Conservation (phyloP, 1,140 invertebrate genomes). For the Lordiphosa clarofinis region DNA sequence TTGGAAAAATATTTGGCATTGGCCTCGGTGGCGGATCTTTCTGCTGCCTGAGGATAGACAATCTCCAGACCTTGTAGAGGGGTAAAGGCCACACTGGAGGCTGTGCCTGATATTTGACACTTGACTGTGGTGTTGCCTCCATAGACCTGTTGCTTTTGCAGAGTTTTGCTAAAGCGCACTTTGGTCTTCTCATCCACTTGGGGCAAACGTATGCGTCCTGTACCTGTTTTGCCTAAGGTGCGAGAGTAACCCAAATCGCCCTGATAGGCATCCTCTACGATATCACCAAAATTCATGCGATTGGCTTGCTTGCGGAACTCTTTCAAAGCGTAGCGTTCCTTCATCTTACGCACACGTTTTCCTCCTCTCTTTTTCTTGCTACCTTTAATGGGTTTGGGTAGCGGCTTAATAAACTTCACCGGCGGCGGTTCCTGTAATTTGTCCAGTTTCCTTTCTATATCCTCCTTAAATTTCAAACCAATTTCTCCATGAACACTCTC, state of each 20-base stretch:
- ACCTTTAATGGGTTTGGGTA: slow-evolving; percentile 98
- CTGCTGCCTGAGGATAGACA: slow-evolving; percentile 97
- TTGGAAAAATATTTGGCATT: slow-evolving; percentile 98
- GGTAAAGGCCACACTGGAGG: slow-evolving; percentile 98
- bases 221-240: slow-evolving; percentile 95
- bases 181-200: slow-evolving; percentile 99
- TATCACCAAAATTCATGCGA: slow-evolving; percentile 98
- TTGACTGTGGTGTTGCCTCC: slow-evolving; percentile 97
- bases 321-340: slow-evolving; percentile 98
- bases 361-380: slow-evolving; percentile 98
- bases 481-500: slow-evolving; percentile 92
- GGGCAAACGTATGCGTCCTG: slow-evolving; percentile 93
- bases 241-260: slow-evolving; percentile 98
- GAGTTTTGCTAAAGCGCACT: slow-evolving; percentile 96
- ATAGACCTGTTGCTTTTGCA: slow-evolving; percentile 96
- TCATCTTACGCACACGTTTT: slow-evolving; percentile 98
- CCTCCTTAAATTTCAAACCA: slow-evolving; percentile 90
- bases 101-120: slow-evolving; percentile 97
- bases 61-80: slow-evolving; percentile 97
- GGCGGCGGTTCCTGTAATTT: slow-evolving; percentile 99
- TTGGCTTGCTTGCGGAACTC: slow-evolving; percentile 99
- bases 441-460: slow-evolving; percentile 98
- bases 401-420: slow-evolving; percentile 96
- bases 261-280: slow-evolving; percentile 99
- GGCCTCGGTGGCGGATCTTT: slow-evolving; percentile 92